These are phyloP conservation scores for Phataginus tetradactyla DNA, from an alignment of 2,797 vertebrate species.

Conservation along the genomic window DNA sequence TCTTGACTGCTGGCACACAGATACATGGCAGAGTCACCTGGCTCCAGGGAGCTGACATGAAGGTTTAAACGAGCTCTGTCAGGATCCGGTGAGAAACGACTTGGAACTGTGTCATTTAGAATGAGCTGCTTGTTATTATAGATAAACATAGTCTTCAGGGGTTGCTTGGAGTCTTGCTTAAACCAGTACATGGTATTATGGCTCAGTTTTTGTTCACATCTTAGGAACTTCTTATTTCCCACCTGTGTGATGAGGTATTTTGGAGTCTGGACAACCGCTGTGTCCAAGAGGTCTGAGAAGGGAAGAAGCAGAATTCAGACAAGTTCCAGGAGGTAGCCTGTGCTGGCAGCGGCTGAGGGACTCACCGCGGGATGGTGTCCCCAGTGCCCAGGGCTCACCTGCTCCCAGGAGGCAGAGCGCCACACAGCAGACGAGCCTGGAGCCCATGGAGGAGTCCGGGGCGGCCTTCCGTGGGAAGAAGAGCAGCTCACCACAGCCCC, in stretches of 20 bases:
- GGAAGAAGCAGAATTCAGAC: not conserved
- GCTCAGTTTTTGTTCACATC: constrained; percentile 49
- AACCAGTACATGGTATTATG: not conserved
- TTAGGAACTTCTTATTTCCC: not conserved
- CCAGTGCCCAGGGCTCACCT: not conserved
- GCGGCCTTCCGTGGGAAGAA: not conserved
- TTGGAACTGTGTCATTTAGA: not conserved
- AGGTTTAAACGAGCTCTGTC: constrained; percentile 36
- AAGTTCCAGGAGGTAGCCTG: not conserved
- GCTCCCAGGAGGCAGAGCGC: constrained; percentile 37
- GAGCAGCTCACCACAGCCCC: rapidly evolving
- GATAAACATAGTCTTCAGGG: constrained; percentile 25
- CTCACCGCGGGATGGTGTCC: rapidly evolving
- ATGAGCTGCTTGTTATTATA: not conserved
- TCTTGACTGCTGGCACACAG: constrained; percentile 58
- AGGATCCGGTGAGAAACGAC: not conserved
- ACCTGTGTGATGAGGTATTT: not conserved
- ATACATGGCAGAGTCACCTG: not conserved
- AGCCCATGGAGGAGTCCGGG: not conserved
- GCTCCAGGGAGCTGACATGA: not conserved
- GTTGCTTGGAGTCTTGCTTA: constrained; percentile 21
- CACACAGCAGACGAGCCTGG: not conserved
- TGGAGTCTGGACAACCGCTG: constrained; percentile 44
- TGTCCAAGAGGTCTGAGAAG: constrained; percentile 2
- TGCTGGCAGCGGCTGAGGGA: not conserved